Base-by-base conservation (phyloP, 1,140 invertebrate species). In the Sycophila sp. region DNA sequence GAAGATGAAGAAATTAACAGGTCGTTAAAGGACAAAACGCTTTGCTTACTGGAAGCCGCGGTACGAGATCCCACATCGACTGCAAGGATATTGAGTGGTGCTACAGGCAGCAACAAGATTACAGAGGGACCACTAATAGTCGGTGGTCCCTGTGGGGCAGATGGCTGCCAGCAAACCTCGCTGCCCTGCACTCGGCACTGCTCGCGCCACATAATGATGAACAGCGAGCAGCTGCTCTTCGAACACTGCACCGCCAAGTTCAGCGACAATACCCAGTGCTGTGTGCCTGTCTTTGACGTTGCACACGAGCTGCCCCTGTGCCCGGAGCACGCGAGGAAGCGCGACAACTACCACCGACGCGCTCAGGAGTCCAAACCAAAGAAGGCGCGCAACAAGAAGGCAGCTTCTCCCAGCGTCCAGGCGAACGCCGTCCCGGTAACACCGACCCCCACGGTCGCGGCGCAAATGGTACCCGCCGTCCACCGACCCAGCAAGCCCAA, bases 211-310 rank as follows among this genome's bases (percentile, higher is more conserved):
- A 94, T 97, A 68, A 94, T 95, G 86, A 89, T 92, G 73, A 96
- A 96, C 81, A 89, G 91, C 30, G 94, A 96, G 75, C 96, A 98
- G 83, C 89, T 94, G 73, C 86, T 97, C 49, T 97, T 96, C 85
- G 92, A 93, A 71, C 92, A 94, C 76, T 98, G 96, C 85, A 95
- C 94, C 64, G 95, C 94, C 58, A 95, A 92, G 86, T 94, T 94
- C 81, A 90, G 90, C 40, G 94, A 96, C 83, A 95, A 96, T 72
- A 92, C 93, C 24, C 93, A 95, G 81, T 98, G 96, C 85, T 93
- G 93, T 74, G 88, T 93, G 67, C 95, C 96, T 60, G 93, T 96
- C 22, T 91, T 96, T 78, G 94, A 96, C 86, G 89, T 96, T 65
- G 89, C 89, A 22, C 93, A 95, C 77, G 93, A 95, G 78, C 85